Evolutionary conservation across 2,888 invertebrate species (phyloP).

Genomic region (Drosophila meridionalis): DNA sequence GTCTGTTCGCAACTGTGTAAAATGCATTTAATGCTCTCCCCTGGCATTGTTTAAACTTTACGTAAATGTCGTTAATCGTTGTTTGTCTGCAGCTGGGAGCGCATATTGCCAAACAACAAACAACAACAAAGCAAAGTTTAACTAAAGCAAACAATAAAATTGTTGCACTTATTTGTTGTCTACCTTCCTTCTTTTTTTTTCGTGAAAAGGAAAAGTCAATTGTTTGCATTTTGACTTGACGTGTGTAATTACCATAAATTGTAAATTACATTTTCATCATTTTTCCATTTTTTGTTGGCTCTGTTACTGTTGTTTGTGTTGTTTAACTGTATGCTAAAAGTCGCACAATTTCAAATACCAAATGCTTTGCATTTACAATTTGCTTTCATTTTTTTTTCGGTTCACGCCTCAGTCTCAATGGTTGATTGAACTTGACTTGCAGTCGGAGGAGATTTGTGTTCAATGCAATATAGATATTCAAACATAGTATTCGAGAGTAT

Average conservation of each 20-base stretch:
- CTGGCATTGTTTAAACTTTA: constrained; percentile 68
- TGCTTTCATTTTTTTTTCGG: constrained; percentile 64
- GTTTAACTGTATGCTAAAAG: constrained; percentile 62
- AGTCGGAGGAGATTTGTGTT: constrained; percentile 1
- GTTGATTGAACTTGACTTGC: constrained; percentile 71
- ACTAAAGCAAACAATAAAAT: constrained; percentile 62
- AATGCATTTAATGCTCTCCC: constrained; percentile 55
- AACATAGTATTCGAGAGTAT: background rate
- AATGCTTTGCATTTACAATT: constrained; percentile 67
- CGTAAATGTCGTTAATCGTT: constrained; percentile 72
- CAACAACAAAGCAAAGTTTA: constrained; percentile 21
- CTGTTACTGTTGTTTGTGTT: background rate
- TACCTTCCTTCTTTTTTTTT: constrained; percentile 7
- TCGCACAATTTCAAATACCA: constrained; percentile 73
- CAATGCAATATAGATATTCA: constrained; percentile 1
- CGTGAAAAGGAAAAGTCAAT: constrained; percentile 76
- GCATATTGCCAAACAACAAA: constrained; percentile 6
- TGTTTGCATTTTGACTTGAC: constrained; percentile 56
- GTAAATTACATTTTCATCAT: constrained; percentile 67
- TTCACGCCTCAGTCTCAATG: constrained; percentile 77
- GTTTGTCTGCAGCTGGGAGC: constrained; percentile 46
- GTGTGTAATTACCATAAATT: constrained; percentile 78
- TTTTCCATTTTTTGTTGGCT: constrained; percentile 26
- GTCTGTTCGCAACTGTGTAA: constrained; percentile 33
- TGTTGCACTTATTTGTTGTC: constrained; percentile 37